A percentile compares a stretch with the other conserved stretches of the same genome.
These are phyloP conservation scores for Cynaeus angustus DNA, from an alignment of 2,888 invertebrate species.

Conservation along the genomic window DNA sequence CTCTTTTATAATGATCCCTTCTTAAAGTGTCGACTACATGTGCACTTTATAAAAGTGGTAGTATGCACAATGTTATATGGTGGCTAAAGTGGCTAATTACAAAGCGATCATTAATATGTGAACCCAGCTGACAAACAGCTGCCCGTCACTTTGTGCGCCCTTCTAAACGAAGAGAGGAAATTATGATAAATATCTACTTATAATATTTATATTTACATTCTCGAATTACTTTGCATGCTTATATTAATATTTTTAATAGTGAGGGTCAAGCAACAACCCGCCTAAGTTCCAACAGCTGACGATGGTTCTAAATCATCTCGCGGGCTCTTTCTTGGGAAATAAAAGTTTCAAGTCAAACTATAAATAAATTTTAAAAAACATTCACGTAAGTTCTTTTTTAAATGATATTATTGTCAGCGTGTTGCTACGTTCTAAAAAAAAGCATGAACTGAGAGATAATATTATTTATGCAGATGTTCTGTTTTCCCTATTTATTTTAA, in stretches of 20 bases:
- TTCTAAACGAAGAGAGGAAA: slow-evolving; percentile 70
- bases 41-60: slow-evolving; percentile 52
- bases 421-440: no score
- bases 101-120: slow-evolving; percentile 71
- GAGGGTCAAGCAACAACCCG: slow-evolving; percentile 51
- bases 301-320: slow-evolving; percentile 48
- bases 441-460: no score
- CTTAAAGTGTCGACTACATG: slow-evolving; percentile 20
- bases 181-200: slow-evolving; percentile 71
- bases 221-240: slow-evolving; percentile 65
- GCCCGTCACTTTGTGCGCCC: slow-evolving; percentile 69
- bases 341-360: no score
- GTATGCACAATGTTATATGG: slow-evolving; percentile 65
- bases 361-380: no score
- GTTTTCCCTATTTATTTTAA: no score
- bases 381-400: no score
- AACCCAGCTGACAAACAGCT: slow-evolving; percentile 71
- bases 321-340: slow-evolving; percentile 36
- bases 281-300: slow-evolving; percentile 48
- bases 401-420: no score
- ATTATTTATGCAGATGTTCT: no score
- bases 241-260: slow-evolving; percentile 47
- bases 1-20: slow-evolving; percentile 2
- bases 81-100: slow-evolving; percentile 70
- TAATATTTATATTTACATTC: slow-evolving; percentile 70